These are phyloP conservation scores for Petroica traversi DNA, from an alignment of 2,113 vertebrate species.

Conservation along the genomic window DNA sequence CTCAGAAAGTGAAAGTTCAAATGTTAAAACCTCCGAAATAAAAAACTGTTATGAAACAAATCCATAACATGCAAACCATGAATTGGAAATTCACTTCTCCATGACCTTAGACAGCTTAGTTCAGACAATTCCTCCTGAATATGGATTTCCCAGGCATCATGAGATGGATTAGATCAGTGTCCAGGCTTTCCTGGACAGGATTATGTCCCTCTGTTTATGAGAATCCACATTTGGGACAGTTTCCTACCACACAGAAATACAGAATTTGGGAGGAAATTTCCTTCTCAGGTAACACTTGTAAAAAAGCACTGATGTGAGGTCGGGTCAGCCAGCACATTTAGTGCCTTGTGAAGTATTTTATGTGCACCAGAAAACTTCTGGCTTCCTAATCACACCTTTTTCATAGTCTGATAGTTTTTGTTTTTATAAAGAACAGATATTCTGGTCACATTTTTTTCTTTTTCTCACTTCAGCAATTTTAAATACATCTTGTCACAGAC, in stretches of 20 bases:
- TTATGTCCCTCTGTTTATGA: background rate
- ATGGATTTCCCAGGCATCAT: background rate
- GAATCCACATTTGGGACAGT: background rate
- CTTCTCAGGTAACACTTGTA: background rate
- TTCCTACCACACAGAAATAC: background rate
- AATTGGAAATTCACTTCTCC: background rate
- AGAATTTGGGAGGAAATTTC: background rate
- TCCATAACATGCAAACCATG: accelerated
- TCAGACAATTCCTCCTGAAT: background rate
- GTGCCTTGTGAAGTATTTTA: background rate
- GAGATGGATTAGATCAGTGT: background rate
- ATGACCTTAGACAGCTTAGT: background rate
- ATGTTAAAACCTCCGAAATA: background rate
- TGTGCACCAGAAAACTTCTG: background rate
- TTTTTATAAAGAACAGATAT: background rate
- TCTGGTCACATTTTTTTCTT: background rate
- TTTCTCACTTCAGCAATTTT: constrained; percentile 8
- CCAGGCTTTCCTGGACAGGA: background rate
- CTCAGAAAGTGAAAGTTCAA: background rate
- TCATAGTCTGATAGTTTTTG: background rate
- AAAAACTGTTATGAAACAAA: background rate
- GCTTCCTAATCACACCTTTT: background rate
- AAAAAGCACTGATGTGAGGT: background rate
- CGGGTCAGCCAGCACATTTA: background rate
- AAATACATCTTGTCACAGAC: background rate